Evolutionary conservation across 2,888 invertebrate genomes (phyloP), one percentile per base, ranked within the genome.

Genomic region (Lypha dubia): DNA sequence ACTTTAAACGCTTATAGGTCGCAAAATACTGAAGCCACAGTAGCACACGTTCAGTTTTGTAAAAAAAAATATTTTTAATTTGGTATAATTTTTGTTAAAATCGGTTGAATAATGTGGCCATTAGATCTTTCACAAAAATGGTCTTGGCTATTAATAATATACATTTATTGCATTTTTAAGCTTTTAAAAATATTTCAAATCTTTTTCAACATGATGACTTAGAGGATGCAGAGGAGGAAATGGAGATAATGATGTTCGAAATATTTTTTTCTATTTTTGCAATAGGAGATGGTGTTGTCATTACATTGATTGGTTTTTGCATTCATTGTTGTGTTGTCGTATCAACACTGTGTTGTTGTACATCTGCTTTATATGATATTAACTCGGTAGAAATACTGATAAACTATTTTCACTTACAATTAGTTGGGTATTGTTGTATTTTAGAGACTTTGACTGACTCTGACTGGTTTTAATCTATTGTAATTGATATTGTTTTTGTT

Each of bases 321-420:
- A 35, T 0, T 56, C 20, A 17, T 68, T 63, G 17, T 17, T 28
- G 13, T 8, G 17, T 1, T 56, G 6, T 28, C 28, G 20, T n/a
- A n/a, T n/a, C n/a, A n/a, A n/a, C n/a, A n/a, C 49, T 17, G 65
- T 56, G 49, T 11, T 46, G 35, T 11, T 71, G 60, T 60, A 2
- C 6, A n/a, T 67, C 49, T 35, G 1, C 24, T 15, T 44, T 17
- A 67, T 62, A 24, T n/a, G 24, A 44, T 44, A 44, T n/a, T n/a
- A 38, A 28, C 20, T 0, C 20, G 44, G 22, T 41, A 46, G 28
- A 60, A 73, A 41, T 70, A 63, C 56, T 74, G 79, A 56, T 44
- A 68, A 79, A 68, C 68, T 79, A 74, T 79, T 71, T 79, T 63
- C 76, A 76, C 75, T 67, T 32, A 41, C 74, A 81, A 83, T 83